phyloP scores from a whole-genome alignment of 2,113 vertebrate genomes.

The Melanostigma gelatinosum region DNA sequence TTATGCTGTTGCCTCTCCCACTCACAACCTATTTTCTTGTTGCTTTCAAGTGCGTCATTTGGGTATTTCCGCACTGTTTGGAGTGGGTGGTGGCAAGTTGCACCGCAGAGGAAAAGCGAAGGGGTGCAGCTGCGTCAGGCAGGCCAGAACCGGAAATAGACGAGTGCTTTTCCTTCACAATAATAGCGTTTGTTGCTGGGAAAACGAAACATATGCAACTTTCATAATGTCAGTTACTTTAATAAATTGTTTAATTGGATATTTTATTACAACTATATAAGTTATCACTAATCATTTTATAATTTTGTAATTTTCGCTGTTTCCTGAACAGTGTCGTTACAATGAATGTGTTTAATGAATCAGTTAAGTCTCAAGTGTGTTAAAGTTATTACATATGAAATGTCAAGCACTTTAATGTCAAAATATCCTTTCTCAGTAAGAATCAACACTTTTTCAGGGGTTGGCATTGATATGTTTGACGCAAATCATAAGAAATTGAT shows the following conservation, averaged over 20 bases:
- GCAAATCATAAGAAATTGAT: background rate
- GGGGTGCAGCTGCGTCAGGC: constrained; percentile 28
- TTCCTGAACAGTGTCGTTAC: background rate
- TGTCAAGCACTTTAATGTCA: background rate
- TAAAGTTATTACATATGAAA: background rate
- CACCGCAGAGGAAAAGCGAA: constrained; percentile 29
- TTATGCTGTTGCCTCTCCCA: constrained; percentile 58
- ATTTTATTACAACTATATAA: background rate
- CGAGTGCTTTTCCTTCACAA: constrained; percentile 29
- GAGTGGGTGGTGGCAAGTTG: constrained; percentile 67
- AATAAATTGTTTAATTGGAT: background rate
- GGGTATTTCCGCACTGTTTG: constrained; percentile 83
- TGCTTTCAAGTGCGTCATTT: constrained; percentile 77
- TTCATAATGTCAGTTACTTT: background rate
- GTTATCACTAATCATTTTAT: background rate
- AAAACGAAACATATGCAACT: background rate
- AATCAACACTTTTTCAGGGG: background rate
- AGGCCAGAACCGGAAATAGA: background rate
- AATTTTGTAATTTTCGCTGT: background rate
- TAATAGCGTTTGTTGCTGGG: constrained; percentile 2
- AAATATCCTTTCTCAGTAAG: background rate
- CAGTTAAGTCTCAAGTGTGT: background rate
- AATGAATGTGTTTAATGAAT: background rate
- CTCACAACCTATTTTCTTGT: constrained; percentile 52
- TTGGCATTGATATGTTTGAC: background rate